Conservation (phyloP, 2,113 vertebrate species). For the Guaruba guarouba region DNA sequence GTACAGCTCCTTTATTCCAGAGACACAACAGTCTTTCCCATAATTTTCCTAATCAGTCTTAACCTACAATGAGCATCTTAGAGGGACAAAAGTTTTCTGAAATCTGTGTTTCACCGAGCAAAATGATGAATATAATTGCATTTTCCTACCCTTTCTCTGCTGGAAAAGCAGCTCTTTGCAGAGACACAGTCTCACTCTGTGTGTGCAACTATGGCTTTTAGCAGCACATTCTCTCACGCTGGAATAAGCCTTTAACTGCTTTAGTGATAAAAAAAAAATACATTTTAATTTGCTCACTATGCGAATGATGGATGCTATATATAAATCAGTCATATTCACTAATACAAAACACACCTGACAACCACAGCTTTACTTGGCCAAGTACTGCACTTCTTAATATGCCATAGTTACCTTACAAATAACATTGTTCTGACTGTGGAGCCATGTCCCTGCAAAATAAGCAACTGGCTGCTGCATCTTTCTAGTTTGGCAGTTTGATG, state of each 20-base stretch:
- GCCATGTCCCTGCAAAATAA: background rate
- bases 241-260: background rate
- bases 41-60: background rate
- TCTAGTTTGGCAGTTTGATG: background rate
- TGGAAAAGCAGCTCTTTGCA: background rate
- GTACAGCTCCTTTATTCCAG: background rate
- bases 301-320: background rate
- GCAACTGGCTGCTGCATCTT: background rate
- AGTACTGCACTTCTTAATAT: background rate
- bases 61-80: background rate
- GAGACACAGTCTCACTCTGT: background rate
- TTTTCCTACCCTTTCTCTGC: background rate
- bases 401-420: background rate
- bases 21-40: background rate
- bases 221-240: background rate
- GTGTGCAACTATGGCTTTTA: background rate
- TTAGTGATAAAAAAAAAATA: background rate
- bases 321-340: background rate
- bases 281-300: background rate
- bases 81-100: background rate
- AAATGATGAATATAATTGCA: accelerated
- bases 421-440: background rate
- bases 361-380: background rate
- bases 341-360: background rate
- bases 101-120: background rate